Conservation (phyloP, 2,888 invertebrate species). For the Rotaria magnacalcarata region DNA sequence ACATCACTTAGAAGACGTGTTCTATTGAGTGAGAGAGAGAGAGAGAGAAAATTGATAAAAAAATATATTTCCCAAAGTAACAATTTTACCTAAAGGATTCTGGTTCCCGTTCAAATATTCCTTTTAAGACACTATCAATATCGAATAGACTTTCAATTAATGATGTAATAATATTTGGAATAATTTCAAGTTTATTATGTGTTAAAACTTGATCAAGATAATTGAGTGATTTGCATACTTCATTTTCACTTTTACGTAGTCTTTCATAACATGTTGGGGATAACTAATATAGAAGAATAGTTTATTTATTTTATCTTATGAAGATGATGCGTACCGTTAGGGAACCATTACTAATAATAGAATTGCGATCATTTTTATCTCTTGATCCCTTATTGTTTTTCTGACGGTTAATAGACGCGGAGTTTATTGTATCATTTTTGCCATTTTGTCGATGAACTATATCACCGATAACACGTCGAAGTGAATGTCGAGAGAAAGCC, state of each 20-base stretch:
- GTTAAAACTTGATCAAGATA: slow-evolving; percentile 44
- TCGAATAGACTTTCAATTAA: slow-evolving; percentile 42
- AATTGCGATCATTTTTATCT: slow-evolving; percentile 3
- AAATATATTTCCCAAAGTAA: background rate
- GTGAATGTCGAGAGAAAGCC: slow-evolving; percentile 22
- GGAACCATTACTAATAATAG: slow-evolving; percentile 4
- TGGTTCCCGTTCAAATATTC: slow-evolving; percentile 28
- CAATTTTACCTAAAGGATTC: background rate
- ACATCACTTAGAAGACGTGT: background rate
- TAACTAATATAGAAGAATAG: background rate
- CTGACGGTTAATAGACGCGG: background rate
- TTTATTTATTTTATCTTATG: background rate
- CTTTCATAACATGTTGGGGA: background rate
- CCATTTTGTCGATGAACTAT: background rate
- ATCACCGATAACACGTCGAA: background rate
- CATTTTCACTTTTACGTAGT: slow-evolving; percentile 15
- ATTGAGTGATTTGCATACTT: slow-evolving; percentile 38
- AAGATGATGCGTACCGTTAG: background rate
- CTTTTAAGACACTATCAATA: slow-evolving; percentile 37
- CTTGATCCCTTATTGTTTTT: background rate
- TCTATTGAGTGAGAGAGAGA: background rate
- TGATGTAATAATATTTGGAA: slow-evolving; percentile 40
- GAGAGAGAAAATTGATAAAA: background rate
- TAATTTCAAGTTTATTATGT: slow-evolving; percentile 44
- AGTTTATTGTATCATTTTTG: background rate